A percentile compares a stretch with the other conserved stretches of the same genome.
Conservation (phyloP, 1,140 invertebrate genomes). For the Sycobia sp. region DNA sequence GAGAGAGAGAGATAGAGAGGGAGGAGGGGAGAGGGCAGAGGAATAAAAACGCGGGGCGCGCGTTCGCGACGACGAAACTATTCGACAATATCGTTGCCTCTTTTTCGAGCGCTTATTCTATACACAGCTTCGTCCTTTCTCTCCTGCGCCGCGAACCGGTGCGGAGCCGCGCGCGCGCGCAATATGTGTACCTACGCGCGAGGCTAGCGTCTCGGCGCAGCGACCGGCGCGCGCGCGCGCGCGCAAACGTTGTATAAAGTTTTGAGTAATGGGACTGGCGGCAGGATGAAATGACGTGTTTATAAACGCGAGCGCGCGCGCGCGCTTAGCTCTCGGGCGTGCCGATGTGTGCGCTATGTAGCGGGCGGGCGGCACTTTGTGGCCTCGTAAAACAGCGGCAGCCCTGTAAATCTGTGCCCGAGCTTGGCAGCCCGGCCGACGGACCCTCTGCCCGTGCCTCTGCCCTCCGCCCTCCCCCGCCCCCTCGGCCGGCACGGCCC, state of each 20-base stretch:
- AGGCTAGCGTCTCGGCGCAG: too few species aligned
- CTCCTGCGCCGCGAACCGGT: too few species aligned
- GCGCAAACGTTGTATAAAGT: constrained; percentile 44
- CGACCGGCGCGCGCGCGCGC: background rate
- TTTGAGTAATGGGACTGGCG: constrained; percentile 51
- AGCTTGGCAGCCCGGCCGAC: constrained; percentile 55
- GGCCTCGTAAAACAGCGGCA: constrained; percentile 57
- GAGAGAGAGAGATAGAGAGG: too few species aligned
- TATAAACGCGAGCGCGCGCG: constrained; percentile 45
- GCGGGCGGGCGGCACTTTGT: constrained; percentile 58
- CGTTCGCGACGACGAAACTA: too few species aligned
- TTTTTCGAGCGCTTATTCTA: too few species aligned
- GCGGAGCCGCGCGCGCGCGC: too few species aligned
- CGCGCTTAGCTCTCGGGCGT: constrained; percentile 35
- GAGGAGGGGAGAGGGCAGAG: too few species aligned
- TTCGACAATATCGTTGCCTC: too few species aligned
- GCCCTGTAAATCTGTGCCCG: constrained; percentile 57
- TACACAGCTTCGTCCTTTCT: too few species aligned
- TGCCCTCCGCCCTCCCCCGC: constrained; percentile 19
- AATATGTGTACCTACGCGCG: too few species aligned
- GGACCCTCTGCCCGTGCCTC: constrained; percentile 45
- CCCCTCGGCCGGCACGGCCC: constrained; percentile 5
- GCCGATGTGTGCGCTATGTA: constrained; percentile 17
- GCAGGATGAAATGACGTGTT: constrained; percentile 52
- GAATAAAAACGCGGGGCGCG: too few species aligned